Conservation (phyloP, 2,888 invertebrate species). For the Lypha dubia region DNA sequence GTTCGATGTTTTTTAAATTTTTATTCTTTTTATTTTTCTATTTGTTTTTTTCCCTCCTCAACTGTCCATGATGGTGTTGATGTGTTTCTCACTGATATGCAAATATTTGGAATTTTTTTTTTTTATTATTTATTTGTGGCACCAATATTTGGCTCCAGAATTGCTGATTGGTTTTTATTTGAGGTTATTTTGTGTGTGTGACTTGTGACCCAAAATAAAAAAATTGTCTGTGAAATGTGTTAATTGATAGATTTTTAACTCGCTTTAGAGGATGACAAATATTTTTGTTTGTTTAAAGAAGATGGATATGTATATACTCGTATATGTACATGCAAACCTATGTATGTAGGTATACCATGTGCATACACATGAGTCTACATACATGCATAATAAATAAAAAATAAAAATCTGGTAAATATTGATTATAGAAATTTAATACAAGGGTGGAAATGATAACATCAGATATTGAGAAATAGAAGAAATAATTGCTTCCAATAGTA, state of each 20-base stretch:
- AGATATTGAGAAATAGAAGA: no score
- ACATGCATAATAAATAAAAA: background rate
- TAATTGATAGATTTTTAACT: conserved; percentile 32
- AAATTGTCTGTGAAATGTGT: background rate
- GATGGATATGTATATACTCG: background rate
- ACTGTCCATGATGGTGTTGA: conserved; percentile 21
- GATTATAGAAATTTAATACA: background rate
- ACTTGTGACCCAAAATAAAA: background rate
- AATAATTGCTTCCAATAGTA: no score
- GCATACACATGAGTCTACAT: no score
- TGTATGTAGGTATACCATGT: no score
- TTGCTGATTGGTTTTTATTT: conserved; percentile 16
- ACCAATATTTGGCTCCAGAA: background rate
- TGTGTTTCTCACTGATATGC: conserved; percentile 25
- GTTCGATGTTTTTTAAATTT: background rate
- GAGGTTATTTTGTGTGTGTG: background rate
- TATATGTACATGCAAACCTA: no score
- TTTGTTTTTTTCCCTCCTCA: conserved; percentile 12
- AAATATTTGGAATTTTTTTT: conserved; percentile 40
- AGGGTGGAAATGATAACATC: no score
- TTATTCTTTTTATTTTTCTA: background rate
- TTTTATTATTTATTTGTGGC: conserved; percentile 14
- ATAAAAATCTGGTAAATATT: background rate
- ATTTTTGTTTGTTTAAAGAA: conserved; percentile 9
- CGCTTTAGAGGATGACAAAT: background rate